Conservation (phyloP, 1,140 invertebrate genomes). For the Oncopodura yosiiana region DNA sequence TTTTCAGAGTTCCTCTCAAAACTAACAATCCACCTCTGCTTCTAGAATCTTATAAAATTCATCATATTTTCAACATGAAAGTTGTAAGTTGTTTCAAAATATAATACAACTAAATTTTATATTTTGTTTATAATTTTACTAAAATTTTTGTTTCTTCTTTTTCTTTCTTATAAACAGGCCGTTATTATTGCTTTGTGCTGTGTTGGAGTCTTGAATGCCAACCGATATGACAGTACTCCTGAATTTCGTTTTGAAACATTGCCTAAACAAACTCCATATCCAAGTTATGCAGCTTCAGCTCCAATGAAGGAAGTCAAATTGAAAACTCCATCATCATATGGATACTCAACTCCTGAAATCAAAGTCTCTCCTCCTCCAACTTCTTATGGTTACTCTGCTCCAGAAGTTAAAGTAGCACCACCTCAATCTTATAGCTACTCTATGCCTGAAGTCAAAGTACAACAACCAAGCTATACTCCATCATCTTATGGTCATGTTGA, state of each 20-base stretch:
- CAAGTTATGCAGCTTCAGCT: not conserved
- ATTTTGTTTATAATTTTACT: not conserved
- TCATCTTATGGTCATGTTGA: not conserved
- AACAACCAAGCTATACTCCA: not conserved
- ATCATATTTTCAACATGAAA: conserved; percentile 7
- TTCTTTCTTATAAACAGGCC: conserved; percentile 1
- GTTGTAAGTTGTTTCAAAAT: not conserved
- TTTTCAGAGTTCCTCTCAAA: no score
- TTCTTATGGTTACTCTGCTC: not conserved
- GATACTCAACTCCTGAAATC: no score
- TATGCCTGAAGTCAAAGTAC: not conserved
- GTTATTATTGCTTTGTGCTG: not conserved
- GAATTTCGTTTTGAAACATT: not conserved
- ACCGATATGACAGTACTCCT: not conserved
- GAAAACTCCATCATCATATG: no score
- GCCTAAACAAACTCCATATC: not conserved
- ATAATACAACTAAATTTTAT: not conserved
- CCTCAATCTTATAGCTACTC: not conserved
- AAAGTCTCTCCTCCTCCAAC: not conserved
- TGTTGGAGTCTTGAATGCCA: not conserved
- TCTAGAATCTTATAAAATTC: no score
- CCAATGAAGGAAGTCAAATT: no score
- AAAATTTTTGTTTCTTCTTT: no score
- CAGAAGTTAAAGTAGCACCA: not conserved
- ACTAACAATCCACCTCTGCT: no score